Conservation (phyloP, 2,797 vertebrate genomes). For the Furcifer pardalis region DNA sequence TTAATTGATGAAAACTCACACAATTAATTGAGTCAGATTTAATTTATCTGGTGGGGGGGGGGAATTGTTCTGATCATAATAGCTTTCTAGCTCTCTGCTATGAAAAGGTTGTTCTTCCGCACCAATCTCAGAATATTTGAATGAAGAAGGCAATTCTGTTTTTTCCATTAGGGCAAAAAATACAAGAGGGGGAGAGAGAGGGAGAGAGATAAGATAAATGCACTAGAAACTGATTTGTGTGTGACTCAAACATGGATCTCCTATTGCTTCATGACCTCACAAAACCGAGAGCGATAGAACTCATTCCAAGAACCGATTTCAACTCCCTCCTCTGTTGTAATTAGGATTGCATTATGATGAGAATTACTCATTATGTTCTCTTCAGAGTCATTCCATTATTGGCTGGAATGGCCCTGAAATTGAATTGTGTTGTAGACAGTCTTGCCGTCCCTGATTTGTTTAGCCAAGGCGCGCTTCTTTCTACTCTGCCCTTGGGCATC, state of each 20-base stretch:
- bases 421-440: constrained; percentile 57
- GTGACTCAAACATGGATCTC: not conserved
- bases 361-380: constrained; percentile 68
- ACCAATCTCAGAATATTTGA: not conserved
- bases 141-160: not conserved
- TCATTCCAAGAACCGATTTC: constrained; percentile 46
- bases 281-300: constrained; percentile 23
- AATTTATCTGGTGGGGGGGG: not conserved
- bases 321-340: constrained; percentile 47
- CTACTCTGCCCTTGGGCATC: not conserved
- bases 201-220: not conserved
- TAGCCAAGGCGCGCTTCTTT: not conserved
- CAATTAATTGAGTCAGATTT: not conserved
- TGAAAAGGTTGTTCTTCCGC: not conserved
- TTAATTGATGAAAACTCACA: not conserved
- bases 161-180: not conserved
- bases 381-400: constrained; percentile 69
- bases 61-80: not conserved
- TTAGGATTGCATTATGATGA: constrained; percentile 65
- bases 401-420: constrained; percentile 64
- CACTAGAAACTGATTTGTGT: not conserved
- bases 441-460: constrained; percentile 7
- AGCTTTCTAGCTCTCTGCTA: not conserved
- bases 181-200: too few species aligned
- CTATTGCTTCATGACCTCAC: not conserved